Evolutionary conservation across 1,140 invertebrate genomes (phyloP).

Genomic region (Hylaeus anthracinus): DNA sequence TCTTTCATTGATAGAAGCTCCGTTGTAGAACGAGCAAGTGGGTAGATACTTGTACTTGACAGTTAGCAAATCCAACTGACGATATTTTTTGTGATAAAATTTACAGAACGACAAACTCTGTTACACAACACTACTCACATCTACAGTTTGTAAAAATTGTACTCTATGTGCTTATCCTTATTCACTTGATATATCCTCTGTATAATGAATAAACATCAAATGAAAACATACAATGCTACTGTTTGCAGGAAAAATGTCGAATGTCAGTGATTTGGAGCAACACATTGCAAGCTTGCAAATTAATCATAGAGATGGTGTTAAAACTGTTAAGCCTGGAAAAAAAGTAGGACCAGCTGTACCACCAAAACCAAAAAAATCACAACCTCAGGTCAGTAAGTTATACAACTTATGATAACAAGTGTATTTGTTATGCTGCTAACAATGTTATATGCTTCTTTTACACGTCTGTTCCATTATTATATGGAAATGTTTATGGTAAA

Average conservation of each 20-base stretch:
- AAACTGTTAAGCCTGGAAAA: slow-evolving; percentile 77
- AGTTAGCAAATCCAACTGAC: slow-evolving; percentile 9
- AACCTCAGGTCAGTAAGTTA: slow-evolving; percentile 85
- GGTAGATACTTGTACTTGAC: slow-evolving; percentile 8
- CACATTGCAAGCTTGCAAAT: slow-evolving; percentile 80
- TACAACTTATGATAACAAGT: neutral
- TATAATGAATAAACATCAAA: neutral
- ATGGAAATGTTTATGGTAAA: slow-evolving; percentile 53
- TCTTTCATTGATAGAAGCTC: slow-evolving; percentile 45
- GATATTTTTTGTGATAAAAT: slow-evolving; percentile 29
- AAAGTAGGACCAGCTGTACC: slow-evolving; percentile 89
- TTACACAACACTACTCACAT: neutral
- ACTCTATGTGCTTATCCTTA: neutral
- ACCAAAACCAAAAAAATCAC: slow-evolving; percentile 89
- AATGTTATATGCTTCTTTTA: slow-evolving; percentile 40
- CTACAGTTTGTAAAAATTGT: neutral
- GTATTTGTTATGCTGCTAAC: slow-evolving; percentile 18
- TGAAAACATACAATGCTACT: neutral
- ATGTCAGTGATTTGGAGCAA: slow-evolving; percentile 77
- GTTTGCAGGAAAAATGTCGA: slow-evolving; percentile 69
- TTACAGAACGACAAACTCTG: neutral
- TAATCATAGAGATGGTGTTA: slow-evolving; percentile 67
- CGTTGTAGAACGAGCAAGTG: slow-evolving; percentile 34
- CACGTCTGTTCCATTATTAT: slow-evolving; percentile 32
- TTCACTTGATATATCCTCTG: neutral